Evolutionary conservation across 2,888 invertebrate species (phyloP), one percentile per base, ranked within the genome.

Genomic region (Dioctria rufipes): DNA sequence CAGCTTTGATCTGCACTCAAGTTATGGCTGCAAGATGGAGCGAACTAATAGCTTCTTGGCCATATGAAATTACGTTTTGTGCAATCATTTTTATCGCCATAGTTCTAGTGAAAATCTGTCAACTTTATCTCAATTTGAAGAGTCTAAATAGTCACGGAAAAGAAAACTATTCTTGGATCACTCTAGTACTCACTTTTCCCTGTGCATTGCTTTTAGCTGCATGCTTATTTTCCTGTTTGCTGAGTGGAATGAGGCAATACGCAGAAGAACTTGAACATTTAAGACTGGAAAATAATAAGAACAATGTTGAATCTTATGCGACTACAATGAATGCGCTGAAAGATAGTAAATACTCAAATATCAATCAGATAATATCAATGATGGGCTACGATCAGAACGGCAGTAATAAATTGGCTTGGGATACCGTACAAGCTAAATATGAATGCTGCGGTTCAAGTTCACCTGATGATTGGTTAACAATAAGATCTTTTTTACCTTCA

Each of bases 341-440:
- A 8, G 42, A 13, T 9, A 6, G 11, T 8, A 4, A 13, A 40
- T 73, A 60, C 37, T n/a, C 46, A n/a, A 49, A 75, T 13, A 71
- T 66, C 8, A 75, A 79, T 43, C 81, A 81, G 9, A 43, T 81
- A 6, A 54, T 81, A 6, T 71, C 81, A 9, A 81, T 81, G 81
- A 8, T 43, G 1, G 4, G 11, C 6, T 81, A 81, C 49, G 75
- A 81, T 61, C 65, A 61, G 9, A 46, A n/a, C 8, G 9, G 4
- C 0, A 60, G 37, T 61, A 65, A 66, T 6, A 79, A 79, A 25
- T n/a, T 5, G 2, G 65, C 81, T 8, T 81, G 81, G 81, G 81
- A 81, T 73, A 49, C 6, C 11, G 66, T 81, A 9, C 81, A 81
- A 54, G 37, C n/a, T 1, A 79, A 79, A 8, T 81, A 81, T 25